These are phyloP conservation scores for Lepetodrilus schrolli DNA, from an alignment of 2,888 invertebrate species.

Conservation along the genomic window DNA sequence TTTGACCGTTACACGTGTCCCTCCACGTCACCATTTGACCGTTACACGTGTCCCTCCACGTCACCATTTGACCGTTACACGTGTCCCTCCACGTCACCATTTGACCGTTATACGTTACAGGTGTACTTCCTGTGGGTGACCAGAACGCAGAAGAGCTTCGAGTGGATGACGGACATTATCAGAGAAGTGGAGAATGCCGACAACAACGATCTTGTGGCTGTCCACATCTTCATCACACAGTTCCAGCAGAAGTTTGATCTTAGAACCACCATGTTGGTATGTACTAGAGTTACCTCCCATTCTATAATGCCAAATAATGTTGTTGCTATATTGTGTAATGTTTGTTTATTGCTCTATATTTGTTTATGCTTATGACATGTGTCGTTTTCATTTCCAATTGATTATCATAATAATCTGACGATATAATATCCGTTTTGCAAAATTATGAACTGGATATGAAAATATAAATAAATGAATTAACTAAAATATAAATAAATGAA, in stretches of 20 bases:
- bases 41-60: background rate
- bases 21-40: background rate
- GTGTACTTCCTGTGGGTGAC: conserved; percentile 82
- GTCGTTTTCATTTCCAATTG: too few species aligned
- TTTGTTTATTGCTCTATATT: too few species aligned
- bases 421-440: too few species aligned
- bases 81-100: background rate
- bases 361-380: too few species aligned
- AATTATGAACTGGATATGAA: too few species aligned
- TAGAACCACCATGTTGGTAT: conserved; percentile 80
- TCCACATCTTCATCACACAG: conserved; percentile 81
- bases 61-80: background rate
- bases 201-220: conserved; percentile 77
- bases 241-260: conserved; percentile 81
- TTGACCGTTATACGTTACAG: conserved; percentile 64
- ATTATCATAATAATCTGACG: too few species aligned
- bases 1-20: background rate
- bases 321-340: too few species aligned
- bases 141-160: conserved; percentile 80
- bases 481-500: too few species aligned
- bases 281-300: background rate
- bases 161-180: conserved; percentile 81
- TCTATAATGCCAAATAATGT: background rate
- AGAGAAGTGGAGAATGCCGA: conserved; percentile 79
- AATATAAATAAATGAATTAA: too few species aligned